A percentile compares a stretch with the other conserved stretches of the same genome.
Conservation (phyloP, 2,113 vertebrate species). For the Egretta garzetta region DNA sequence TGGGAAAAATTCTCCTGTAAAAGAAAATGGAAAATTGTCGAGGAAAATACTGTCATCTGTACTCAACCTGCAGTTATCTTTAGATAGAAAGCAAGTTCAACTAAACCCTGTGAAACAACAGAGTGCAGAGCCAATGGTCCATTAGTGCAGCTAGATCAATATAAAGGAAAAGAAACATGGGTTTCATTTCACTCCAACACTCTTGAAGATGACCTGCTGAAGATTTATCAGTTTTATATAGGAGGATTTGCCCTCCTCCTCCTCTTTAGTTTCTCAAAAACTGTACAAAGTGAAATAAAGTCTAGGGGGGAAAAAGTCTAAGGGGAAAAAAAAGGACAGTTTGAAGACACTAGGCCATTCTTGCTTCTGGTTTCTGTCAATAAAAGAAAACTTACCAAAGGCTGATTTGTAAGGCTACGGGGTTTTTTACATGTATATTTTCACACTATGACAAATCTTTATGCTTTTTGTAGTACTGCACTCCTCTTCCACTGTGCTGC, state of each 20-base stretch:
- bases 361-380: background rate
- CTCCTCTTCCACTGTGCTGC: background rate
- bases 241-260: background rate
- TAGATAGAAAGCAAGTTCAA: background rate
- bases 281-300: background rate
- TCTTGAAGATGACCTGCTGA: conserved; percentile 20
- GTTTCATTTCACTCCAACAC: conserved; percentile 28
- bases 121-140: background rate
- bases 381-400: background rate
- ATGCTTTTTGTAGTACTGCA: background rate
- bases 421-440: background rate
- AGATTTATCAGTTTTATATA: conserved; percentile 56
- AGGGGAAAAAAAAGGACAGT: background rate
- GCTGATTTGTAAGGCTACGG: background rate
- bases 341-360: background rate
- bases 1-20: background rate
- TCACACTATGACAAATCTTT: background rate
- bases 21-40: background rate
- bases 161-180: conserved; percentile 42
- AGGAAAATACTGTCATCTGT: conserved; percentile 14
- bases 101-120: conserved; percentile 9
- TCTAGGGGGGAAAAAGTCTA: background rate
- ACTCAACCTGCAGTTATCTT: background rate
- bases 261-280: background rate
- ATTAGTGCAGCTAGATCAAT: conserved; percentile 53